phyloP scores from a whole-genome alignment of 2,888 invertebrate genomes.

The Phortica okadai region DNA sequence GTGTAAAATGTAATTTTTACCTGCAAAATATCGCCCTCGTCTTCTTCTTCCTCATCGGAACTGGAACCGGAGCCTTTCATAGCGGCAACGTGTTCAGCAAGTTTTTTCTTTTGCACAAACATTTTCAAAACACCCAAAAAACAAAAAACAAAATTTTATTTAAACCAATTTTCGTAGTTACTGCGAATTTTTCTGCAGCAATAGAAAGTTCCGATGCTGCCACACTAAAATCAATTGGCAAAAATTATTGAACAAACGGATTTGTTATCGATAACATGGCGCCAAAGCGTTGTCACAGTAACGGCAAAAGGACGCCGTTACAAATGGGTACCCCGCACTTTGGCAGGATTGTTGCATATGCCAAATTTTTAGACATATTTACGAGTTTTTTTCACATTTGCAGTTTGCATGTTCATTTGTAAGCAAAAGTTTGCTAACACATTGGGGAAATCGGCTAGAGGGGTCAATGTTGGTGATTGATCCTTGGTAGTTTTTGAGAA shows the following conservation, averaged over 20 bases:
- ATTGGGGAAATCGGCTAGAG: too few relatives aligned
- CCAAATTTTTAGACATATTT: conserved; percentile 5
- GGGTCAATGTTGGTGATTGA: too few relatives aligned
- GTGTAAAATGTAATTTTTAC: conserved; percentile 54
- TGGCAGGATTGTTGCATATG: conserved; percentile 24
- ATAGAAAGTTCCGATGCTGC: background rate
- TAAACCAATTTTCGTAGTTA: background rate
- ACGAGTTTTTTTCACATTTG: too few relatives aligned
- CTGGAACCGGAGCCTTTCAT: conserved; percentile 76
- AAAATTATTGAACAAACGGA: conserved; percentile 21
- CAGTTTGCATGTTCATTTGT: too few relatives aligned
- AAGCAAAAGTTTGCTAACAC: too few relatives aligned
- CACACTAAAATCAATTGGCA: conserved; percentile 10
- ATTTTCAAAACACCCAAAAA: conserved; percentile 64
- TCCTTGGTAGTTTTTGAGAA: too few relatives aligned
- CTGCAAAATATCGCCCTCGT: conserved; percentile 76
- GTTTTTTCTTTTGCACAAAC: conserved; percentile 79
- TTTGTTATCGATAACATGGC: background rate
- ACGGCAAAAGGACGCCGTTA: background rate
- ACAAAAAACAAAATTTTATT: conserved; percentile 12
- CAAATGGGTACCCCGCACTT: background rate
- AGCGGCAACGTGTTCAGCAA: conserved; percentile 75
- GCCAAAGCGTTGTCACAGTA: conserved; percentile 3
- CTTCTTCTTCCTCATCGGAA: conserved; percentile 80
- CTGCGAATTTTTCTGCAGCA: background rate